Evolutionary conservation across 1,140 invertebrate species (phyloP).

Genomic region (Drosophila nigrodunni): DNA sequence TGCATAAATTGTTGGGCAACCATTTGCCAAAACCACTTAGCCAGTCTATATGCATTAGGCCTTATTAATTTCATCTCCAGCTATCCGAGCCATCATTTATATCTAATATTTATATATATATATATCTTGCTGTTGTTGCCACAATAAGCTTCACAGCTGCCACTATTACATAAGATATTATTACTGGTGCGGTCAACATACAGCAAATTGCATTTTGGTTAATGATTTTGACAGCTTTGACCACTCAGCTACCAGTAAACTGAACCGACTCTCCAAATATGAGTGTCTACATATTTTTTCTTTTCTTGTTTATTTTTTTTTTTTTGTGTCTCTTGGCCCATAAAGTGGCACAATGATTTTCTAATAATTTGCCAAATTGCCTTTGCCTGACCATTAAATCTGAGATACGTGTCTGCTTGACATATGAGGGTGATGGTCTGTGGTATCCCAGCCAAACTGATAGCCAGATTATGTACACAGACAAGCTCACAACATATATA

Average conservation of each 20-base stretch:
- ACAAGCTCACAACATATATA: slow-evolving; percentile 13
- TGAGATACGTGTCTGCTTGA: slow-evolving; percentile 71
- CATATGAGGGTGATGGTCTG: slow-evolving; percentile 40
- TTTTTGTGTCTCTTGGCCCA: slow-evolving; percentile 50
- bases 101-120: slow-evolving; percentile 4
- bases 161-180: background rate
- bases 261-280: slow-evolving; percentile 17
- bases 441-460: slow-evolving; percentile 38
- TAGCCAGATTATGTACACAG: slow-evolving; percentile 68
- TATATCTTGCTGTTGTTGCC: background rate
- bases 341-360: slow-evolving; percentile 83
- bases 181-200: slow-evolving; percentile 18
- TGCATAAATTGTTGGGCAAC: slow-evolving; percentile 59
- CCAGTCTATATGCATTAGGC: slow-evolving; percentile 22
- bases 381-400: slow-evolving; percentile 81
- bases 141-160: background rate
- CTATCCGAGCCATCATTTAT: slow-evolving; percentile 6
- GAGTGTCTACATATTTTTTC: slow-evolving; percentile 61
- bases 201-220: slow-evolving; percentile 56
- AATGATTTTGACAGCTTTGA: slow-evolving; percentile 50
- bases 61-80: slow-evolving; percentile 28
- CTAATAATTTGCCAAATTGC: slow-evolving; percentile 84
- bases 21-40: slow-evolving; percentile 15
- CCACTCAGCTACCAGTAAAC: slow-evolving; percentile 10
- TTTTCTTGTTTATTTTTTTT: background rate